These are phyloP conservation scores for Palythoa grandis DNA, from an alignment of 92 coral and sea anemone species.

Conservation along the genomic window DNA sequence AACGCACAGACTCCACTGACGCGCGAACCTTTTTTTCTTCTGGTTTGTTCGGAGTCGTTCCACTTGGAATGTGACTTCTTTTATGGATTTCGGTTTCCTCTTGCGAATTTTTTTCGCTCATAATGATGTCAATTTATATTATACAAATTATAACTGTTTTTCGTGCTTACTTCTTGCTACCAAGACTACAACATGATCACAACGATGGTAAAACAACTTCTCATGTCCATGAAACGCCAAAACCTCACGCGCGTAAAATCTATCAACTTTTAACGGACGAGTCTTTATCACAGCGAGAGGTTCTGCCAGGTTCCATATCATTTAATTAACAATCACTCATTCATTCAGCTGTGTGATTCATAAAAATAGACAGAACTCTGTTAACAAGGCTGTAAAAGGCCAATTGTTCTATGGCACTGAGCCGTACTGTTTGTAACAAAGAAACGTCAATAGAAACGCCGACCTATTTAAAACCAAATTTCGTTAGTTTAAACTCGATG, in stretches of 20 bases:
- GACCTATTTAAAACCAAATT: neutral
- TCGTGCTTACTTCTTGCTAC: neutral
- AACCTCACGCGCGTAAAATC: neutral
- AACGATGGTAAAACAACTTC: neutral
- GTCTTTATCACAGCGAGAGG: slow-evolving; percentile 14
- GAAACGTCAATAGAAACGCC: neutral
- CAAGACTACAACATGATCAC: neutral
- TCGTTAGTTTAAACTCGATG: neutral
- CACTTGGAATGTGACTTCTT: slow-evolving; percentile 42
- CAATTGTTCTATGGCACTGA: slow-evolving; percentile 10
- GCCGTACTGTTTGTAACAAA: slow-evolving; percentile 9
- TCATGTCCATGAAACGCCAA: neutral
- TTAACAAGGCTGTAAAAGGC: neutral
- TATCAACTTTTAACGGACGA: neutral
- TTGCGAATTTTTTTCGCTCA: neutral
- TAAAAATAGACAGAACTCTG: neutral
- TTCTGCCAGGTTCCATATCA: slow-evolving; percentile 27
- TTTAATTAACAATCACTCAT: neutral
- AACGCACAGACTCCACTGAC: neutral
- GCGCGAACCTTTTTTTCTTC: slow-evolving; percentile 32
- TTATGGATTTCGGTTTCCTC: neutral
- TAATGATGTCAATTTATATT: neutral
- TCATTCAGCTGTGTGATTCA: slow-evolving; percentile 3
- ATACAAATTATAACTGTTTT: no score
- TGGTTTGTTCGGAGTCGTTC: slow-evolving; percentile 56